Evolutionary conservation across 2,888 invertebrate species (phyloP), one percentile per base, ranked within the genome.

Genomic region (Sipunculus nudus): DNA sequence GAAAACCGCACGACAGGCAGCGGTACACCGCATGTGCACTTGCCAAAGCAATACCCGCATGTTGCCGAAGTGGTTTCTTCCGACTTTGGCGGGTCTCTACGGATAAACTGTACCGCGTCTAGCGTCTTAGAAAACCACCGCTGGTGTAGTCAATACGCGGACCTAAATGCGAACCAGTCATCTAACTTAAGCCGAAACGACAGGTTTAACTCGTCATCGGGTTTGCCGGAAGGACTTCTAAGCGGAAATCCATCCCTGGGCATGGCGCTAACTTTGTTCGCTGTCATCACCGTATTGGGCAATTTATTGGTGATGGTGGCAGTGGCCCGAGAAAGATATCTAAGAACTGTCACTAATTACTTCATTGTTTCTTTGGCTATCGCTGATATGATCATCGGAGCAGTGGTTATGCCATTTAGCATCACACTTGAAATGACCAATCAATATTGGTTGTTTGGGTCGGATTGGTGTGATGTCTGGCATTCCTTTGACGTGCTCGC

Each of bases 401-500:
- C 96, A 49, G 93, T 97, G 3, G 98, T 99, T 50, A 98, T 98
- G 98, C 98, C 98, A 0, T 95, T 98, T 84, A 74, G 75, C 59
- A 80, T 81, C 43, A 75, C 75, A 52, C 63, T 75, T 54, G 78
- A 82, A 66, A 65, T 81, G 52, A 76, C 77, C 13, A 73, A 74
- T 58, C 69, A 76, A 29, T 59, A 75, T 6, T 97, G 97, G 96
- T 90, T 94, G 72, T 97, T 96, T 81, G 96, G 97, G 3, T 89
- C 91, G 2, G 92, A 93, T 76, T 96, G 95, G 93, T 99, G 98
- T 83, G 98, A 99, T 80, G 89, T 96, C 25, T 99, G 98, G 96
- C 89, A 96, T 55, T 96, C 96, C 0, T 84, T 98, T 67, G 98
- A 99, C 81, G 98, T 99, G 1, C 88, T 98, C 1, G 97, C 96